Base-by-base conservation (phyloP, 2,113 vertebrate species). In the Pygoscelis antarcticus region DNA sequence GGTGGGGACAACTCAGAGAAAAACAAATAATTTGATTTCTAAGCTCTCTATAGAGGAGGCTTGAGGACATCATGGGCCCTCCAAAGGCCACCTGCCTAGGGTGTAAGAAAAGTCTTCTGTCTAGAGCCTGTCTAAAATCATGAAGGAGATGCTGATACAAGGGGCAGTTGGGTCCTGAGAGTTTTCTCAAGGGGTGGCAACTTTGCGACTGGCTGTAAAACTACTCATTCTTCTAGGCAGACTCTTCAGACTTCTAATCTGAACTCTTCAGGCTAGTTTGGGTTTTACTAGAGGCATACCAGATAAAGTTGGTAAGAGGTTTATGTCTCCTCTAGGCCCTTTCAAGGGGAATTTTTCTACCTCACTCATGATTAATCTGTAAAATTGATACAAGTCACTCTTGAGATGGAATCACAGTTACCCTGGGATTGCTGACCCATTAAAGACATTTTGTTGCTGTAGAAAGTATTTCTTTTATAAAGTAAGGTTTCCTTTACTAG, bases 81-180 rank as follows among this genome's bases (percentile, higher is more conserved):
- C 65, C 47, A 91, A 64, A 84, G 23, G 40, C 70, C 84, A 82
- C 49, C 18, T 84, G 81, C 23, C 21, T 36, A n/a, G 9, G 7
- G 15, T 17, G 5, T 20, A 54, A 52, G 36, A 38, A 40, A 36
- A 32, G 5, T 9, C 30, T 51, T 75, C 52, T n/a, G 15, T 49
- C 40, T 29, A 30, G 5, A 77, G 13, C 22, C 9, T 30, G 16
- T 16, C 23, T 7, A 69, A 80, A 96, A 40, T 22, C 40, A 51
- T 0, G 3, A 66, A 66, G 52, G 20, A 57, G 25, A 61, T 3
- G 2, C 27, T 1, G 2, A n/a, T 11, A 42, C 18, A 36, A 81
- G 32, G 21, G 26, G 12, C 26, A 71, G 26, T 4, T 64, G 69
- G 27, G 13, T 68, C 57, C 61, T 65, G 21, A 75, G 65, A 55